Evolutionary conservation across 2,797 vertebrate species (phyloP), one percentile per base, ranked within the genome.

Genomic region (Tachyglossus aculeatus): DNA sequence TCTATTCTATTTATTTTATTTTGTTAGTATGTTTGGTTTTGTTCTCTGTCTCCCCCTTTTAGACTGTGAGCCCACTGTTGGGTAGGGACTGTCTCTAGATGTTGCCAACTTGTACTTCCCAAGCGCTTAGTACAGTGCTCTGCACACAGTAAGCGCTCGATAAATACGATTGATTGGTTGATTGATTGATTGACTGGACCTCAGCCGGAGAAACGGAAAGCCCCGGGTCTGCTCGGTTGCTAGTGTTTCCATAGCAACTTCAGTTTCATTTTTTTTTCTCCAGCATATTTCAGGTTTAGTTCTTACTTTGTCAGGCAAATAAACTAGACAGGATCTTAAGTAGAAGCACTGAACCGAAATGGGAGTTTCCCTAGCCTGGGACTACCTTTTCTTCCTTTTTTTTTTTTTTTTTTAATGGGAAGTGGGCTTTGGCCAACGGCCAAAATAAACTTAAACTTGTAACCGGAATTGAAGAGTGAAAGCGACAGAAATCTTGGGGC

Each of bases 131-230:
- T n/a, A n/a, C n/a, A n/a, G n/a, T n/a, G n/a, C n/a, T n/a, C n/a
- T n/a, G n/a, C n/a, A n/a, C n/a, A n/a, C n/a, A n/a, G n/a, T n/a
- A n/a, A n/a, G n/a, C n/a, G n/a, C n/a, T n/a, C n/a, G n/a, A n/a
- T n/a, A n/a, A n/a, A n/a, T n/a, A n/a, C n/a, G n/a, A n/a, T n/a
- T n/a, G n/a, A n/a, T n/a, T n/a, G n/a, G n/a, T n/a, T n/a, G n/a
- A n/a, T n/a, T n/a, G n/a, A n/a, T n/a, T n/a, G n/a, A n/a, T n/a
- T n/a, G n/a, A n/a, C n/a, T n/a, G n/a, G n/a, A n/a, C n/a, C n/a
- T n/a, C n/a, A n/a, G n/a, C n/a, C n/a, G n/a, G n/a, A 31, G 5
- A 59, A 29, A 47, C 34, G 36, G 64, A 78, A 82, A 80, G 67
- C 62, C 64, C 64, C 63, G 3, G 34, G 22, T 47, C 22, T 54